Percentiles rank a stretch among this genome's conserved stretches.
Conservation (phyloP, 2,113 vertebrate genomes). For the Peromyscus californicus region DNA sequence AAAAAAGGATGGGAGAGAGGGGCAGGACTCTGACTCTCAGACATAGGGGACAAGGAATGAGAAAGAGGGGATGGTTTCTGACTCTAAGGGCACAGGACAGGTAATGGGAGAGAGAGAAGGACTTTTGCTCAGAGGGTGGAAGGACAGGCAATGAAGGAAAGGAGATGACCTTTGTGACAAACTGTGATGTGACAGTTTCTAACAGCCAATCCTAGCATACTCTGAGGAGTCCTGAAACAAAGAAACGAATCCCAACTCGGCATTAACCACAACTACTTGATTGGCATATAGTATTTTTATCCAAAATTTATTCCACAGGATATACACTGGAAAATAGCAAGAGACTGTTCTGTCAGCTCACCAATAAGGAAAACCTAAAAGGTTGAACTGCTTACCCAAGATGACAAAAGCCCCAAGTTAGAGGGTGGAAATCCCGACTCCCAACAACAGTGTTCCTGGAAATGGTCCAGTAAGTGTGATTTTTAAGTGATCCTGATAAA, state of each 20-base stretch:
- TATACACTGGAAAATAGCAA: not conserved
- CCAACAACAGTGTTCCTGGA: not conserved
- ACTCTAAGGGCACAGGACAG: not conserved
- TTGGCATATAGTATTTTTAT: slow-evolving; percentile 9
- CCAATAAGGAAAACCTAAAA: not conserved
- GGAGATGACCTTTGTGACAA: not conserved
- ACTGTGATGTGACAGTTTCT: not conserved
- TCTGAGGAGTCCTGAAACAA: not conserved
- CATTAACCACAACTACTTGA: not conserved
- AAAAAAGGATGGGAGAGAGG: not conserved
- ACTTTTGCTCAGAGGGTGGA: not conserved
- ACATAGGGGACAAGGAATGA: not conserved
- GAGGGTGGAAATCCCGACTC: not conserved
- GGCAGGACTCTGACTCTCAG: not conserved
- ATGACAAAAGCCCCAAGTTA: not conserved
- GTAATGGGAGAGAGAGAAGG: not conserved
- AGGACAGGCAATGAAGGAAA: not conserved
- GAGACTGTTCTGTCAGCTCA: not conserved
- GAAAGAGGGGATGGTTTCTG: not conserved
- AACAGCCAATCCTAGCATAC: not conserved
- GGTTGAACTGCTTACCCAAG: not conserved
- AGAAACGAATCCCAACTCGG: not conserved
- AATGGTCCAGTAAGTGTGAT: not conserved
- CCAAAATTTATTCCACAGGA: not conserved
- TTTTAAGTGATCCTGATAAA: not conserved